Percentiles rank a stretch among this genome's conserved stretches.
Conservation (phyloP, 2,888 invertebrate genomes). For the Heliconius erato region DNA sequence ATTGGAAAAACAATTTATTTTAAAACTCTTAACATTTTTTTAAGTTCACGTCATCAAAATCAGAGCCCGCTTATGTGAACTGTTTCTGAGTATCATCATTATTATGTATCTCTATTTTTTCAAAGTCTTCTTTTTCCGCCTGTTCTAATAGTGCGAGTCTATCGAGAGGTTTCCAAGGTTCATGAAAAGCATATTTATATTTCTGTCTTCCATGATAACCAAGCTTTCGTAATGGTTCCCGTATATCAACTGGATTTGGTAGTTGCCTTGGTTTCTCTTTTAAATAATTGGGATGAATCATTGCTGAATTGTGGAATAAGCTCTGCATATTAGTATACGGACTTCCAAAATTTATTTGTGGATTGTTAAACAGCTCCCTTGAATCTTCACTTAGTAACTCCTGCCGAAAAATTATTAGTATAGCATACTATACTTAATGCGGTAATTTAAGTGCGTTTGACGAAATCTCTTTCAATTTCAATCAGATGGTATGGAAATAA, state of each 20-base stretch:
- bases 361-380: constrained; percentile 59
- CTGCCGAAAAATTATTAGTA: constrained; percentile 73
- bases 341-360: constrained; percentile 47
- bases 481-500: constrained; percentile 22
- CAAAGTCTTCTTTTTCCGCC: constrained; percentile 66
- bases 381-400: constrained; percentile 64
- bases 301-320: constrained; percentile 69
- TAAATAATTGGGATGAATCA: constrained; percentile 76
- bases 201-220: constrained; percentile 77
- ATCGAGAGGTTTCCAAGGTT: constrained; percentile 79
- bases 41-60: constrained; percentile 55
- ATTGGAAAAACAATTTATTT: constrained; percentile 3
- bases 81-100: constrained; percentile 55
- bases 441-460: constrained; percentile 75
- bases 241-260: constrained; percentile 50
- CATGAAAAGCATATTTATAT: constrained; percentile 79
- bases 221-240: constrained; percentile 64
- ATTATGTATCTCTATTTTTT: constrained; percentile 48
- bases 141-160: constrained; percentile 69
- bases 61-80: constrained; percentile 65
- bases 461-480: constrained; percentile 60
- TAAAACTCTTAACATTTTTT: constrained; percentile 20
- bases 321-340: constrained; percentile 59
- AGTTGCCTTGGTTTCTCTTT: constrained; percentile 62
- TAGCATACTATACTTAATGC: constrained; percentile 52